Evolutionary conservation across 2,113 vertebrate genomes (phyloP).

Genomic region (Melanotaenia duboulayi): DNA sequence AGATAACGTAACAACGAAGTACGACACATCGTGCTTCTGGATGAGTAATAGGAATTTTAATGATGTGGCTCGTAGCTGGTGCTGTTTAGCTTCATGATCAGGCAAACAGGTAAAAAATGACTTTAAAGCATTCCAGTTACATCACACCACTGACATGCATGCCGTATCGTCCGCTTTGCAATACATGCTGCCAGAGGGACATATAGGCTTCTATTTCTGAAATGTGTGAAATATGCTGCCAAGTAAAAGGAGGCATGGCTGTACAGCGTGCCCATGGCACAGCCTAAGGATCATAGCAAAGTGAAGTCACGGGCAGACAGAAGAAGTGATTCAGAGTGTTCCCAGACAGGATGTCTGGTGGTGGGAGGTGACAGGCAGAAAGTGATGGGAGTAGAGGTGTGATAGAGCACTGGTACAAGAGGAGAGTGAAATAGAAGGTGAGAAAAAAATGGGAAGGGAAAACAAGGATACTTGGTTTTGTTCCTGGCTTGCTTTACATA

Average conservation of each 20-base stretch:
- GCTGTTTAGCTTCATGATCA: neutral
- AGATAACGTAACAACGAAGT: constrained; percentile 12
- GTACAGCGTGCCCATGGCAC: constrained; percentile 42
- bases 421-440: constrained; percentile 60
- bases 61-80: neutral
- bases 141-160: constrained; percentile 37
- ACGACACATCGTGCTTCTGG: constrained; percentile 20
- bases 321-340: constrained; percentile 66
- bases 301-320: constrained; percentile 51
- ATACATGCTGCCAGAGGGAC: constrained; percentile 48
- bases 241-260: constrained; percentile 53
- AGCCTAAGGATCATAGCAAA: constrained; percentile 47
- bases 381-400: constrained; percentile 68
- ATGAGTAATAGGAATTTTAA: constrained; percentile 14
- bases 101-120: constrained; percentile 27
- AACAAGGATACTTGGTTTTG: constrained; percentile 29
- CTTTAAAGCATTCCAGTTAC: constrained; percentile 51
- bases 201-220: constrained; percentile 64
- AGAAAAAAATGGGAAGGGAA: constrained; percentile 57
- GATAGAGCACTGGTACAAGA: constrained; percentile 62
- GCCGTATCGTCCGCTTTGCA: constrained; percentile 11
- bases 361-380: constrained; percentile 73
- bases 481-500: constrained; percentile 1
- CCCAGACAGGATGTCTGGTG: constrained; percentile 72
- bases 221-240: constrained; percentile 67